Percentiles rank a stretch among this genome's conserved stretches.
These are phyloP conservation scores for Antheraea mylitta DNA, from an alignment of 1,140 invertebrate genomes.

Conservation along the genomic window DNA sequence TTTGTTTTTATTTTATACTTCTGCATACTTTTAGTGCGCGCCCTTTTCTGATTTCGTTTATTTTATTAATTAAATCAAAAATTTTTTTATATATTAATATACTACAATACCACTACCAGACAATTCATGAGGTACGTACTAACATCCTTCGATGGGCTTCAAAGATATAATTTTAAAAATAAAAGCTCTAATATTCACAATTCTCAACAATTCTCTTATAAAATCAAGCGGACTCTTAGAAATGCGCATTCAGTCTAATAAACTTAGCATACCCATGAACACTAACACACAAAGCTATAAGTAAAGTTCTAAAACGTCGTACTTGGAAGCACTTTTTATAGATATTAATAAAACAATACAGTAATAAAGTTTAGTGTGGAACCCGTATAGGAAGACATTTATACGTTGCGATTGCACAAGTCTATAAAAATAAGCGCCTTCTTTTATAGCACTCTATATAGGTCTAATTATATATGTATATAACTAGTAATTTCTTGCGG, in stretches of 20 bases:
- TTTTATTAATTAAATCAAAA: no score
- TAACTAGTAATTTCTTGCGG: no score
- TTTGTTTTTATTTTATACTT: no score
- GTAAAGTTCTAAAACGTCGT: slow-evolving; percentile 40
- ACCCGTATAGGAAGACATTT: slow-evolving; percentile 36
- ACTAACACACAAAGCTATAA: slow-evolving; percentile 52
- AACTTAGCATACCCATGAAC: slow-evolving; percentile 63
- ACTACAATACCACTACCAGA: no score
- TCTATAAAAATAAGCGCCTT: neutral
- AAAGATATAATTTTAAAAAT: no score
- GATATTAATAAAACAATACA: slow-evolving; percentile 76
- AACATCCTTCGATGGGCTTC: no score
- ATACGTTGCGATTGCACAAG: slow-evolving; percentile 24
- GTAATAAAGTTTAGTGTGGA: slow-evolving; percentile 63
- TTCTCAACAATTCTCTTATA: neutral
- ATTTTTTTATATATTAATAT: no score
- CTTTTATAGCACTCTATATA: neutral
- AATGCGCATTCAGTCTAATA: slow-evolving; percentile 25
- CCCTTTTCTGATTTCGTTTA: no score
- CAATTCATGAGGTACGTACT: no score
- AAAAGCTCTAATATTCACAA: neutral
- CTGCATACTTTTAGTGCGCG: no score
- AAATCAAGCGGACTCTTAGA: neutral
- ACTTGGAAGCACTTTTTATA: slow-evolving; percentile 72
- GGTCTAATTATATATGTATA: no score